phyloP scores from a whole-genome alignment of 2,797 vertebrate genomes.

The Taeniopygia guttata region DNA sequence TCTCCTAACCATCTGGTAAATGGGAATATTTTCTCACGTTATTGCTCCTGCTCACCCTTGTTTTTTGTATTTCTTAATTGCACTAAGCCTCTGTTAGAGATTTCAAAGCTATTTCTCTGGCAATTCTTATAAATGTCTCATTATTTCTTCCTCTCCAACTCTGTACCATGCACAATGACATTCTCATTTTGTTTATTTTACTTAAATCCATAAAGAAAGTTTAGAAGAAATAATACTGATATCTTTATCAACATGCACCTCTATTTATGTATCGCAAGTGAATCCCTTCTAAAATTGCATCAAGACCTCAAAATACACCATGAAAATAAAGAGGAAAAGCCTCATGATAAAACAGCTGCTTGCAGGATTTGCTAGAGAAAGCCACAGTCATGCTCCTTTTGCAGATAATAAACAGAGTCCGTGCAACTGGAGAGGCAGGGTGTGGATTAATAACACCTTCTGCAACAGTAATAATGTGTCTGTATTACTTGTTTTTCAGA shows the following conservation, averaged over 20 bases:
- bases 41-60: neutral
- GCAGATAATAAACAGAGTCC: neutral
- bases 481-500: slow-evolving; percentile 45
- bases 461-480: slow-evolving; percentile 28
- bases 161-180: neutral
- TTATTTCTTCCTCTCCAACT: neutral
- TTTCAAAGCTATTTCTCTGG: neutral
- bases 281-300: neutral
- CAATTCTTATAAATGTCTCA: neutral
- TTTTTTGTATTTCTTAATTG: neutral
- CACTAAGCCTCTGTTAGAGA: neutral
- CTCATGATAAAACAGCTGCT: neutral
- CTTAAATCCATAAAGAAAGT: neutral
- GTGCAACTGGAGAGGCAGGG: neutral
- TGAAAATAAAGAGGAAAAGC: neutral
- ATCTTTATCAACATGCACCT: neutral
- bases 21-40: neutral
- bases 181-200: neutral
- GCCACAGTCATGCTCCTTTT: neutral
- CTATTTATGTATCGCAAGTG: neutral
- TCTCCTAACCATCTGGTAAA: neutral
- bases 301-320: neutral
- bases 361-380: neutral
- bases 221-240: neutral
- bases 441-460: slow-evolving; percentile 39